phyloP scores from a whole-genome alignment of 1,140 invertebrate genomes.

The Trypoxylus dichotomus region DNA sequence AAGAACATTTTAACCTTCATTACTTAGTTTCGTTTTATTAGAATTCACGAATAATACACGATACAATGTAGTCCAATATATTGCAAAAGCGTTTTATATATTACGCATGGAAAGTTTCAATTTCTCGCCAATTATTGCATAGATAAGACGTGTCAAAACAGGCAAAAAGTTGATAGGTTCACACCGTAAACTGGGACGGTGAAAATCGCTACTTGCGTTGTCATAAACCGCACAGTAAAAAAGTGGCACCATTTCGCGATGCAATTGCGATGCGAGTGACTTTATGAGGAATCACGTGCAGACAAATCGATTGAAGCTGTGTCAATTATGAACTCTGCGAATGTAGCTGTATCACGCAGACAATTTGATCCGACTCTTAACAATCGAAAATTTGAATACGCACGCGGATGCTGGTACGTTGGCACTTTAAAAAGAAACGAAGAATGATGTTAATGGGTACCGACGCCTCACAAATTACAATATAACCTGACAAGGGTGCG shows the following conservation, averaged over 20 bases:
- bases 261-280: neutral
- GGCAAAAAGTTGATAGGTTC: neutral
- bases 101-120: neutral
- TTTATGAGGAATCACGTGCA: conserved; percentile 3
- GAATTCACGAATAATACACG: neutral
- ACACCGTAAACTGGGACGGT: neutral
- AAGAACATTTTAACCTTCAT: no score
- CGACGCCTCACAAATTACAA: neutral
- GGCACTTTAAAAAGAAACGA: neutral
- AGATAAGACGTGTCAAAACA: neutral
- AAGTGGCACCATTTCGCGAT: neutral
- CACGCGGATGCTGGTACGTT: conserved; percentile 2
- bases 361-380: conserved; percentile 8
- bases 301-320: neutral
- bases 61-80: neutral
- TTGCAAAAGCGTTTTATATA: neutral
- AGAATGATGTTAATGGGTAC: neutral
- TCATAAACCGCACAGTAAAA: neutral
- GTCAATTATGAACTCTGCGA: neutral
- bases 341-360: neutral
- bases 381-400: conserved; percentile 17
- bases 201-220: neutral
- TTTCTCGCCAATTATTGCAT: neutral
- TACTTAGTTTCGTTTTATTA: neutral
- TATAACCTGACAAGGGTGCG: neutral